phyloP scores from a whole-genome alignment of 2,797 vertebrate genomes.

The Acestrorhynchus altus region DNA sequence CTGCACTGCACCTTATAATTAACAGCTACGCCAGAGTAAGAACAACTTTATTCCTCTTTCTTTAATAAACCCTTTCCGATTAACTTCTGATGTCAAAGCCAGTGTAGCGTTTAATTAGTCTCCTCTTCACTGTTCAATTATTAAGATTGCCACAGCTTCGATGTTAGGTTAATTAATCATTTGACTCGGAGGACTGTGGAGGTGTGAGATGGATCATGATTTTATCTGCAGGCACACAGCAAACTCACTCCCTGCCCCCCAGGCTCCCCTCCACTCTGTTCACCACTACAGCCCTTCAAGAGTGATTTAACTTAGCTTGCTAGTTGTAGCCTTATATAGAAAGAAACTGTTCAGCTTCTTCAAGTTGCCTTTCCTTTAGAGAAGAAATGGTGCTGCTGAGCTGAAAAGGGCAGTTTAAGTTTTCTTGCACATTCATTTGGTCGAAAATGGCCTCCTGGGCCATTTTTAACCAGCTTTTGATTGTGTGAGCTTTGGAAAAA shows the following conservation, averaged over 20 bases:
- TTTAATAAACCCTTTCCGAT: conserved; percentile 22
- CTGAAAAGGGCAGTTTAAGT: background rate
- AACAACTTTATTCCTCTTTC: conserved; percentile 2
- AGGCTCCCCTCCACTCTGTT: background rate
- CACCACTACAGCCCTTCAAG: background rate
- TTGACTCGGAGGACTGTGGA: conserved; percentile 32
- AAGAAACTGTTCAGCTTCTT: conserved; percentile 2
- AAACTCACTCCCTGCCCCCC: background rate
- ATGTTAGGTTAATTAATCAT: conserved; percentile 51
- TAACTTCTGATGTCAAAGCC: conserved; percentile 30
- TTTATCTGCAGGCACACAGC: conserved; percentile 25
- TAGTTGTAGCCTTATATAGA: conserved; percentile 20
- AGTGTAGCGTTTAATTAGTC: conserved; percentile 48
- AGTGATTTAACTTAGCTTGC: conserved; percentile 21
- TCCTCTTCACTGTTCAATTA: conserved; percentile 47
- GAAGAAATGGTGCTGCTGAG: background rate
- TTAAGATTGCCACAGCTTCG: conserved; percentile 44
- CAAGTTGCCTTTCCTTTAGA: conserved; percentile 4
- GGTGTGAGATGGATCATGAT: conserved; percentile 48
- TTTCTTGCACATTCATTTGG: conserved; percentile 3
- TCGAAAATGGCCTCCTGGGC: conserved; percentile 1
- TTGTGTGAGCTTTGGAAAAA: background rate
- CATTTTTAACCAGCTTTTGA: conserved; percentile 16
- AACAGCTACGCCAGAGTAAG: conserved; percentile 17
- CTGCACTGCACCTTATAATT: conserved; percentile 11